Evolutionary conservation across 2,113 vertebrate species (phyloP), one percentile per base, ranked within the genome.

Genomic region (Chlorodrepanis virens): DNA sequence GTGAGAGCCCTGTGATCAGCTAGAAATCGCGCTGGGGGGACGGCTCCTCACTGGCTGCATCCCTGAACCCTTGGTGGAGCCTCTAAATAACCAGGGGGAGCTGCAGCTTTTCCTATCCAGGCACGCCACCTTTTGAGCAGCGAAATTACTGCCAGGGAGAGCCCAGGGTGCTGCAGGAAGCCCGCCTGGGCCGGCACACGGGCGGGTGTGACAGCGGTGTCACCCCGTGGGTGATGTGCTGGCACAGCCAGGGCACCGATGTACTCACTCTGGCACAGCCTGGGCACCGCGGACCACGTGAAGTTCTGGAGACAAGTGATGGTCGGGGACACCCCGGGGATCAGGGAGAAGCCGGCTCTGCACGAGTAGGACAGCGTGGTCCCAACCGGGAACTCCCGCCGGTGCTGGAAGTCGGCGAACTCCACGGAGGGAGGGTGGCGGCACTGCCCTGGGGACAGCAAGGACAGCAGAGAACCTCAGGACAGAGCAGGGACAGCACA

Each of bases 241-340:
- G 81, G 52, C 11, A 19, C 37, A 67, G 59, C 0, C 1, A 10
- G 45, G 47, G 54, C 27, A 49, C 19, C 0, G 4, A 2, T 0
- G 2, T 8, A 95, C 96, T 95, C 57, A 96, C 96, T 42, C 77
- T 71, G 87, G 69, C 96, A 96, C 7, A 96, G 83, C 60, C 22
- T n/a, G 3, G 94, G 83, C 13, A 84, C 9, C 5, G 3, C 0
- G 1, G 91, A 67, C 96, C 96, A 96, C 0, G 94, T 91, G 42
- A 96, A 45, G 19, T 96, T 96, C 44, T 50, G 45, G 2, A 93
- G 94, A 6, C 96, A 96, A 4, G 91, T 96, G 5, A 29, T 40
- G 2, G 17, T 5, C 1, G 96, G 91, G 67, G 80, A 78, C 7
- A 87, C 93, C 0, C 54, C 77, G 1, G 96, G 89, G 72, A 96